These are phyloP conservation scores for Creontiades dilutus DNA, from an alignment of 2,888 invertebrate genomes.

Conservation along the genomic window DNA sequence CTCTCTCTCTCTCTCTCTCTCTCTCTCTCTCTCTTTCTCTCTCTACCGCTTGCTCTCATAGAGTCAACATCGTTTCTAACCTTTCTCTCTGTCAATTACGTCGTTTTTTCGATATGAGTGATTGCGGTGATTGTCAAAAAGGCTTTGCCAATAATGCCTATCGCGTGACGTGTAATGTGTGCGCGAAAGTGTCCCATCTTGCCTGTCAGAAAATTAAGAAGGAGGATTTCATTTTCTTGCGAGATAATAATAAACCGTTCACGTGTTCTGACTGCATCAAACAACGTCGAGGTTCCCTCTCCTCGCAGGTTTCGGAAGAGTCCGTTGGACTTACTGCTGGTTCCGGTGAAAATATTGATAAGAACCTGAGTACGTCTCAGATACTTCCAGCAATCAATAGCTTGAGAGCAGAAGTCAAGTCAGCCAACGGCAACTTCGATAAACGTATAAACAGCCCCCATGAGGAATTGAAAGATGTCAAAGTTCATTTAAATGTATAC, in stretches of 20 bases:
- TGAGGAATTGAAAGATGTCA: slow-evolving; percentile 33
- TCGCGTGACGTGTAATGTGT: neutral
- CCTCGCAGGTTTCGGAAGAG: neutral
- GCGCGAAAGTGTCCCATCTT: neutral
- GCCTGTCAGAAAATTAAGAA: neutral
- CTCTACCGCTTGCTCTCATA: neutral
- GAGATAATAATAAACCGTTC: neutral
- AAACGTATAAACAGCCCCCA: neutral
- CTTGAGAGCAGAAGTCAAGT: neutral
- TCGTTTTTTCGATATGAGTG: neutral
- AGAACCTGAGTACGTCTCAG: neutral
- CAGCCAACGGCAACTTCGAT: neutral
- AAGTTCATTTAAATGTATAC: neutral
- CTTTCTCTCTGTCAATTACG: neutral
- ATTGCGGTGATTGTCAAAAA: neutral
- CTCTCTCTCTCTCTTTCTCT: neutral
- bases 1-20: no score
- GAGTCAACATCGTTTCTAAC: neutral
- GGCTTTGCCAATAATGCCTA: slow-evolving; percentile 1
- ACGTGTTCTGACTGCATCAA: neutral
- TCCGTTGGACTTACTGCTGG: neutral
- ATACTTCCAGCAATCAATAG: slow-evolving; percentile 3
- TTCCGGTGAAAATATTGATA: neutral
- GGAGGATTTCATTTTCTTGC: neutral
- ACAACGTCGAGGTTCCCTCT: neutral